These are phyloP conservation scores for Protonemura montana DNA, from an alignment of 2,888 invertebrate species.

Conservation along the genomic window DNA sequence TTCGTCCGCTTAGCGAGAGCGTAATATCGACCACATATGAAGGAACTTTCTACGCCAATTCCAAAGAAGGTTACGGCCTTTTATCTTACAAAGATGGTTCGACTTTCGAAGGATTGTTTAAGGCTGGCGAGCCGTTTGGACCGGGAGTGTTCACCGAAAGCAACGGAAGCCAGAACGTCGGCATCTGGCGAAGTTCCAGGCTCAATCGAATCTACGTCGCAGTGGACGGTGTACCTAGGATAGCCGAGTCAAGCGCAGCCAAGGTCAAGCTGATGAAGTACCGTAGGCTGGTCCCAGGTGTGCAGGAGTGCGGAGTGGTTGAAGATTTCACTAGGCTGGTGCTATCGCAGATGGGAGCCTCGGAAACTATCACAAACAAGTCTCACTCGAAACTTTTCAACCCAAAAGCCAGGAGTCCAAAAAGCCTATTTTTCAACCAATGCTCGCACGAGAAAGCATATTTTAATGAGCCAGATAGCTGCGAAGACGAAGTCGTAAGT, in stretches of 20 bases:
- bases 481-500: background rate
- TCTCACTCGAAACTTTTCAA: background rate
- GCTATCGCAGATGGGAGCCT: background rate
- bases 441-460: background rate
- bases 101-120: background rate
- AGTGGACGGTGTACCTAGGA: background rate
- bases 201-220: background rate
- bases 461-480: background rate
- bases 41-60: background rate
- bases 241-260: background rate
- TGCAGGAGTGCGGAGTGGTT: background rate
- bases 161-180: background rate
- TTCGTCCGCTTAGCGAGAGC: background rate
- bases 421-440: slow-evolving; percentile 1
- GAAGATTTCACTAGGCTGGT: background rate
- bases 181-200: background rate
- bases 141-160: background rate
- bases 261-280: slow-evolving; percentile 8
- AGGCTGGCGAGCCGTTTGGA: background rate
- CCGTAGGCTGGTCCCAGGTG: background rate
- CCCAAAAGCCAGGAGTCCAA: background rate
- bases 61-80: background rate
- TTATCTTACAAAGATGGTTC: background rate
- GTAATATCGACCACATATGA: background rate
- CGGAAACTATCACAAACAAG: background rate